phyloP scores from a whole-genome alignment of 64 coral and sea anemone species.

The Montipora sp. region DNA sequence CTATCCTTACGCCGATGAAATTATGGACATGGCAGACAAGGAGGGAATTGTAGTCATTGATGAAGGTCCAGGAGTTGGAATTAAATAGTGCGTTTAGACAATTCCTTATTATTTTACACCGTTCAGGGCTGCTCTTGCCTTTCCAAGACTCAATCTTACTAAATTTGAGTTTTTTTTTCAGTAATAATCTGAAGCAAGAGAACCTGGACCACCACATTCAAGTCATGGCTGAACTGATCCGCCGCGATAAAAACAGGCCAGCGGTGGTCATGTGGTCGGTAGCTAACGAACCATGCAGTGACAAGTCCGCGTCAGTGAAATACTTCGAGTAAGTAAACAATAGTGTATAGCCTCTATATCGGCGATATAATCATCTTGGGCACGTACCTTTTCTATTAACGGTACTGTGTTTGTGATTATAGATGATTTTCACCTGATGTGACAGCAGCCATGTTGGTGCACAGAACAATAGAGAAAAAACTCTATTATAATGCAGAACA shows the following conservation, averaged over 20 bases:
- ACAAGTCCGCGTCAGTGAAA: conserved; percentile 25
- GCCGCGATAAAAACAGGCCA: conserved; percentile 93
- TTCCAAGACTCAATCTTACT: not conserved
- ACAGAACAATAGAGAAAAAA: too few relatives aligned
- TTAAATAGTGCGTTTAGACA: conserved; percentile 60
- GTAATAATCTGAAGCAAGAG: conserved; percentile 60
- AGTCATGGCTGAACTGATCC: conserved; percentile 88
- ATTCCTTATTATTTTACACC: not conserved
- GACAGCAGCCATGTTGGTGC: too few relatives aligned
- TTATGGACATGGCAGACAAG: conserved; percentile 97
- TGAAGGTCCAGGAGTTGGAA: conserved; percentile 93
- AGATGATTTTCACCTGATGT: too few relatives aligned
- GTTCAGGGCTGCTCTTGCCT: not conserved
- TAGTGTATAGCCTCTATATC: not conserved
- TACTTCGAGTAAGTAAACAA: conserved; percentile 91
- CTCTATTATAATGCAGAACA: too few relatives aligned
- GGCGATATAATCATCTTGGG: not conserved
- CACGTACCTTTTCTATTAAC: too few relatives aligned
- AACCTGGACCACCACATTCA: conserved; percentile 68
- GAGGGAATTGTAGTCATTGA: conserved; percentile 98
- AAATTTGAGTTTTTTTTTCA: conserved; percentile 4
- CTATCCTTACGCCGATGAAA: conserved; percentile 98
- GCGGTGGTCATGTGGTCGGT: conserved; percentile 98
- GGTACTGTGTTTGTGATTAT: too few relatives aligned
- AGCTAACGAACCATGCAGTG: conserved; percentile 86